phyloP scores from a whole-genome alignment of 2,888 invertebrate genomes.

The Charanyca ferruginea region DNA sequence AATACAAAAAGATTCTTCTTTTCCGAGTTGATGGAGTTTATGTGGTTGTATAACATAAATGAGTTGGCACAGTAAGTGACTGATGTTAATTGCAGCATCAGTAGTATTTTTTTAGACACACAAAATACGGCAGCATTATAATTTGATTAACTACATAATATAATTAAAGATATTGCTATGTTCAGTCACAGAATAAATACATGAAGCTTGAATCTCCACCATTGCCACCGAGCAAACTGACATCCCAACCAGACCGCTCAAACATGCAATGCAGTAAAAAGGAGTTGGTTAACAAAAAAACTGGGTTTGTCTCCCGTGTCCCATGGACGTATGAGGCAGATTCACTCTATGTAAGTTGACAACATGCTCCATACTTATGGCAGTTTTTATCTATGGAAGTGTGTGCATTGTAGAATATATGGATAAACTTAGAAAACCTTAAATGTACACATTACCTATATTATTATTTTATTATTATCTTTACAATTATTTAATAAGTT shows the following conservation, averaged over 20 bases:
- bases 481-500: too few relatives aligned
- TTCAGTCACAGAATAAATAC: slow-evolving; percentile 39
- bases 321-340: slow-evolving; percentile 48
- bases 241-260: slow-evolving; percentile 1
- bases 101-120: too few relatives aligned
- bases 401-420: slow-evolving; percentile 28
- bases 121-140: background rate
- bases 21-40: too few relatives aligned
- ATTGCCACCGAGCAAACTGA: slow-evolving; percentile 8
- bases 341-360: slow-evolving; percentile 40
- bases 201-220: slow-evolving; percentile 6
- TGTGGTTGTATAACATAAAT: too few relatives aligned
- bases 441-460: slow-evolving; percentile 1
- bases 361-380: background rate
- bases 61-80: too few relatives aligned
- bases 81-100: too few relatives aligned
- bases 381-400: background rate
- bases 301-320: slow-evolving; percentile 43
- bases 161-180: slow-evolving; percentile 37
- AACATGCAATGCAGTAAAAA: slow-evolving; percentile 14
- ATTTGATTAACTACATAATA: background rate
- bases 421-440: background rate
- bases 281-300: slow-evolving; percentile 19
- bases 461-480: background rate
- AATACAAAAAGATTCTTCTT: too few relatives aligned